These are phyloP conservation scores for Mastomys coucha DNA, from an alignment of 2,113 vertebrate species.

Conservation along the genomic window DNA sequence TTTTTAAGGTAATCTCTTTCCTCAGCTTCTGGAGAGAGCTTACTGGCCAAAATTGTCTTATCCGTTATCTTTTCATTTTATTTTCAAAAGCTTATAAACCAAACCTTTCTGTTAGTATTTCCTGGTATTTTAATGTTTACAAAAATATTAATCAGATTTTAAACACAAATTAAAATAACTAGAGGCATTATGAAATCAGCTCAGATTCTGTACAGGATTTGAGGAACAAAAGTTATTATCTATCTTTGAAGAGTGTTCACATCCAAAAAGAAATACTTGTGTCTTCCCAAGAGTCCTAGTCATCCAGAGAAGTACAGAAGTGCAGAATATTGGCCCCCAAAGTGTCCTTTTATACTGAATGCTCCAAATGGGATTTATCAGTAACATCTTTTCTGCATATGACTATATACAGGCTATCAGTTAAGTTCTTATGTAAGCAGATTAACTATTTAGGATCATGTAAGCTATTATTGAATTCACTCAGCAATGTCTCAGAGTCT, in stretches of 20 bases:
- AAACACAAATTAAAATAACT: slow-evolving; percentile 15
- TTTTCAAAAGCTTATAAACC: not conserved
- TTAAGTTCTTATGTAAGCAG: slow-evolving; percentile 61
- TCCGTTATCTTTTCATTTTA: not conserved
- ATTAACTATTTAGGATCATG: slow-evolving; percentile 66
- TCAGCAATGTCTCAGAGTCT: not conserved
- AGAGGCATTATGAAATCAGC: not conserved
- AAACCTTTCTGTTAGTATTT: not conserved
- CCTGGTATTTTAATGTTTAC: not conserved
- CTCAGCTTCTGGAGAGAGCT: slow-evolving; percentile 42
- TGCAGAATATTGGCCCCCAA: slow-evolving; percentile 62
- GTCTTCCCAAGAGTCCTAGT: slow-evolving; percentile 49
- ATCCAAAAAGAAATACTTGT: slow-evolving; percentile 41
- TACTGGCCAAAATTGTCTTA: slow-evolving; percentile 51
- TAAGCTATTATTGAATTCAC: slow-evolving; percentile 37
- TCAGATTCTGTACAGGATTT: not conserved
- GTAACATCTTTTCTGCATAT: slow-evolving; percentile 22
- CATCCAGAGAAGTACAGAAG: slow-evolving; percentile 34
- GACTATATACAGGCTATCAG: slow-evolving; percentile 55
- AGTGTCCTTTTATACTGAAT: slow-evolving; percentile 17
- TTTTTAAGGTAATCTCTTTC: slow-evolving; percentile 58
- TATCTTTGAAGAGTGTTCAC: not conserved
- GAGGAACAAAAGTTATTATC: not conserved
- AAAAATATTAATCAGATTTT: not conserved
- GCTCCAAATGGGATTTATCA: slow-evolving; percentile 60